Evolutionary conservation across 2,797 vertebrate species (phyloP).

Genomic region (Parauchenoglanis punctatus): DNA sequence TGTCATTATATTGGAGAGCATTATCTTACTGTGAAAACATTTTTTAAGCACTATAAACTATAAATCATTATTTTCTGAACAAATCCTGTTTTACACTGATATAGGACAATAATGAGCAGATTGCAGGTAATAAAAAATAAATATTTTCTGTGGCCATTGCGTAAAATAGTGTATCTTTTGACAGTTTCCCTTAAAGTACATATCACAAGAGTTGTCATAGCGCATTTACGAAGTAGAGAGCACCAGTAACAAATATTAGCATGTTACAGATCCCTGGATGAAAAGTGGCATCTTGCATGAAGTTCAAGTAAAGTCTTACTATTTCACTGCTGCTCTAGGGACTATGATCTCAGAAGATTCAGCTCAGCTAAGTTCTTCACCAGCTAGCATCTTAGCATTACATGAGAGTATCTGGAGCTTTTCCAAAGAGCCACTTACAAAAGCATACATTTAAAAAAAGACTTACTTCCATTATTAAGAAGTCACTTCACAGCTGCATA

Average conservation of each 20-base stretch:
- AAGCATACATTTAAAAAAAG: slow-evolving; percentile 2
- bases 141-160: neutral
- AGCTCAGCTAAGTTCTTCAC: neutral
- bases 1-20: neutral
- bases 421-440: slow-evolving; percentile 13
- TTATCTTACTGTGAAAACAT: neutral
- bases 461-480: neutral
- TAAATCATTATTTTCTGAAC: neutral
- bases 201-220: neutral
- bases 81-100: neutral
- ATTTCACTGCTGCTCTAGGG: neutral
- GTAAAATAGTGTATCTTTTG: neutral
- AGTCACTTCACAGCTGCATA: neutral
- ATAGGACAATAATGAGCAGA: neutral
- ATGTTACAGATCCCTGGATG: neutral
- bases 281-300: neutral
- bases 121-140: neutral
- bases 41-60: neutral
- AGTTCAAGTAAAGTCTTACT: neutral
- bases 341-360: neutral
- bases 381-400: neutral
- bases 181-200: neutral
- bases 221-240: neutral
- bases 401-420: neutral
- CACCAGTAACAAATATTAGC: neutral